Evolutionary conservation across 2,888 invertebrate species (phyloP).

Genomic region (Rotaria magnacalcarata): DNA sequence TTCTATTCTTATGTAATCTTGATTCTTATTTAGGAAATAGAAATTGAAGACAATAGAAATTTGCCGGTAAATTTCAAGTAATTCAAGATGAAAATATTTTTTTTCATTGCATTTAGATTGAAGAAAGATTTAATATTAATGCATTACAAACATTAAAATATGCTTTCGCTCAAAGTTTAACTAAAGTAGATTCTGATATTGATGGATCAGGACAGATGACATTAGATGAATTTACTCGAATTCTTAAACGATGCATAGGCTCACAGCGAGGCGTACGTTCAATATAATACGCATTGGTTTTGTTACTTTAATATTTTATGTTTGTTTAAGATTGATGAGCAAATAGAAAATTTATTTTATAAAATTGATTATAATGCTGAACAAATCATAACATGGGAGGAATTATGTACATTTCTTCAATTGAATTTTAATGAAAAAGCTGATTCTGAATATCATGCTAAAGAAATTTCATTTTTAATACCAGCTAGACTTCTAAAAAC

Average conservation of each 20-base stretch:
- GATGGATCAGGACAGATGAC: conserved; percentile 55
- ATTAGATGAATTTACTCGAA: conserved; percentile 55
- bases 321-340: conserved; percentile 41
- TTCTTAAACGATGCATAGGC: conserved; percentile 50
- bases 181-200: conserved; percentile 50
- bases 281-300: neutral
- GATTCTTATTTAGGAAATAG: too few species aligned
- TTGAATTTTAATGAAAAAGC: conserved; percentile 59
- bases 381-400: conserved; percentile 58
- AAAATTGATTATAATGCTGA: conserved; percentile 60
- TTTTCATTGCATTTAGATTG: conserved; percentile 51
- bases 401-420: conserved; percentile 61
- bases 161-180: conserved; percentile 50
- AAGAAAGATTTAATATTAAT: conserved; percentile 58
- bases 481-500: conserved; percentile 56
- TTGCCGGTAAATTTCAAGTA: too few species aligned
- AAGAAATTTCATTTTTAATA: conserved; percentile 54
- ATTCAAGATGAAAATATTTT: neutral
- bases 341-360: conserved; percentile 56
- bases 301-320: too few species aligned
- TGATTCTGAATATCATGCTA: conserved; percentile 55
- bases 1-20: too few species aligned
- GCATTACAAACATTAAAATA: conserved; percentile 56
- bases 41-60: too few species aligned
- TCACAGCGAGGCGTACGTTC: conserved; percentile 38